Conservation (phyloP, 2,797 vertebrate genomes). For the Hyperoplus immaculatus region DNA sequence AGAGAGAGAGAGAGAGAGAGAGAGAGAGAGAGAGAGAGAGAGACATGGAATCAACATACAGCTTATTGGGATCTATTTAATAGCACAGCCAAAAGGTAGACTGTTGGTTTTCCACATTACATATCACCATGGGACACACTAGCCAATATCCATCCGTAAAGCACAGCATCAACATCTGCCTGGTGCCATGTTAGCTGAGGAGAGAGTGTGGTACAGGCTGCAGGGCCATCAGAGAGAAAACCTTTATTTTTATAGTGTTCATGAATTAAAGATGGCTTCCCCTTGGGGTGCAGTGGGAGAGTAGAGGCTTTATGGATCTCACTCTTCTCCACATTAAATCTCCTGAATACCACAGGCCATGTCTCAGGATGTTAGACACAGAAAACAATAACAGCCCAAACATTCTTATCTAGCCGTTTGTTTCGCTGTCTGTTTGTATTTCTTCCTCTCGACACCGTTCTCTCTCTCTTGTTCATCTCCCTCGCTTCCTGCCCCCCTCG, state of each 20-base stretch:
- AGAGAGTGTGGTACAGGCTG: constrained; percentile 78
- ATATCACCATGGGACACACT: constrained; percentile 43
- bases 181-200: constrained; percentile 51
- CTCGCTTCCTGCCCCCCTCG: constrained; percentile 8
- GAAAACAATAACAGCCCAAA: constrained; percentile 78
- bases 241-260: constrained; percentile 84
- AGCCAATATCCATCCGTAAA: constrained; percentile 61
- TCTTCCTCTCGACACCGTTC: constrained; percentile 29
- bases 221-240: constrained; percentile 75
- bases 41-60: constrained; percentile 8
- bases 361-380: constrained; percentile 80
- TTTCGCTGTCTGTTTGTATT: constrained; percentile 55
- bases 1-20: no score
- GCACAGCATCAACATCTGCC: constrained; percentile 71
- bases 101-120: constrained; percentile 48
- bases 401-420: constrained; percentile 69
- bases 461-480: constrained; percentile 40
- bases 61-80: constrained; percentile 51
- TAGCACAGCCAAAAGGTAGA: constrained; percentile 41
- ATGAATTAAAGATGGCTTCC: constrained; percentile 86
- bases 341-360: constrained; percentile 76
- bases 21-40: no score
- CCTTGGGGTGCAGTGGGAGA: constrained; percentile 72
- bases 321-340: constrained; percentile 76
- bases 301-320: constrained; percentile 76